Evolutionary conservation across 2,113 vertebrate species (phyloP).

Genomic region (Fukomys damarensis): DNA sequence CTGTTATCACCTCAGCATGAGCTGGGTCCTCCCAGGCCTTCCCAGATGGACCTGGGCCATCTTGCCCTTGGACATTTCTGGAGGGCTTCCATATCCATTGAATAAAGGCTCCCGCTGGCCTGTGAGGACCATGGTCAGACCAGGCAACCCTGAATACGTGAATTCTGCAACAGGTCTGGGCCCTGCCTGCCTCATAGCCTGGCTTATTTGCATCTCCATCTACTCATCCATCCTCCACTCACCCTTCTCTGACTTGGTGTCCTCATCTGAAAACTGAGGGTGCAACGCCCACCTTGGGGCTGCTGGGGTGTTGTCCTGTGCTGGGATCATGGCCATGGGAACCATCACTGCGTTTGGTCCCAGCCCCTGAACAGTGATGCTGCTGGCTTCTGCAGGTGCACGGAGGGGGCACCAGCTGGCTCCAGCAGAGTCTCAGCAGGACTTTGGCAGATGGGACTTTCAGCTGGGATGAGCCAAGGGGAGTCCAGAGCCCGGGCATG

Average conservation of each 20-base stretch:
- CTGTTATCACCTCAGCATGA: background rate
- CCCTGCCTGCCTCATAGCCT: background rate
- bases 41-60: background rate
- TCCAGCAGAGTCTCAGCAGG: background rate
- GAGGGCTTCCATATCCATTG: background rate
- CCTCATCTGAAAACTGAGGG: background rate
- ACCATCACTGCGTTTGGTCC: background rate
- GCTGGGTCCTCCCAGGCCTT: too few relatives aligned
- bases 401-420: background rate
- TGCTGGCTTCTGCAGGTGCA: background rate
- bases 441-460: rapidly evolving
- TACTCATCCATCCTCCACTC: background rate
- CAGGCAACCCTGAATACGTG: background rate
- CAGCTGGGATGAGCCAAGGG: background rate
- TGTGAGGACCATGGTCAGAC: background rate
- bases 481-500: background rate
- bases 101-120: background rate
- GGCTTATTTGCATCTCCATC: too few relatives aligned
- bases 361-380: background rate
- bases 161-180: background rate
- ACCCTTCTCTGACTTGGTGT: background rate
- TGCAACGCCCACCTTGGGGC: background rate
- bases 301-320: background rate
- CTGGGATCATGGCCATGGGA: too few relatives aligned
- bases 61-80: background rate